Base-by-base conservation (phyloP, 2,113 vertebrate genomes). In the Pachycephala philippinensis region DNA sequence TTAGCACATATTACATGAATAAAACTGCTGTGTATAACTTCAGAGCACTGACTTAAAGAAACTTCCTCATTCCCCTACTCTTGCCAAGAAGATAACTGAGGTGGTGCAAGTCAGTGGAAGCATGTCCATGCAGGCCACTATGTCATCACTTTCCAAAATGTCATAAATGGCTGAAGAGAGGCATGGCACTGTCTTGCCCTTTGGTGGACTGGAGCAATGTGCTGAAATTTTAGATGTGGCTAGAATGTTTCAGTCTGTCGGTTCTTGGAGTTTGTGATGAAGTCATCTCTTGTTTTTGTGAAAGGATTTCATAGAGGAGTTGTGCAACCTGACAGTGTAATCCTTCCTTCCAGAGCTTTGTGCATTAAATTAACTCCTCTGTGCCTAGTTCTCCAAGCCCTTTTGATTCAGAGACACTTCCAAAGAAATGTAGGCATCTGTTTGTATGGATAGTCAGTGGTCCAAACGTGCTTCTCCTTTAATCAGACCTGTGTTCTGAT, bases 101-200 rank as follows among this genome's bases (percentile, higher is more conserved):
- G 56, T 87, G 26, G 7, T 89, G 17, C 13, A 63, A 74, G 35
- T 65, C 28, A 23, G 30, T 66, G 81, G 39, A 42, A 81, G 30
- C 21, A 3, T 6, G 12, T 59, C 42, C 31, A 3, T 27, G 33
- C 0, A 2, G 42, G 28, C 42, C 15, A 4, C 37, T 56, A 1
- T 1, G 3, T 27, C 42, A 18, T 39, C 44, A n/a, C 60, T 39
- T 93, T 68, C 21, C 49, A n/a, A 52, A 91, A 68, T 15, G 30
- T 11, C 1, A 0, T 5, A 3, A 56, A 37, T 3, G 3, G 11
- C 56, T 87, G 47, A 33, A 27, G 11, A 52, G 35, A 35, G 54
- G 23, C 57, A 2, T 5, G 40, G 56, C 47, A 27, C 28, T 6
- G 2, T 24, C 17, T 15, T 91, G 30, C 18, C 11, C n/a, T 57